Evolutionary conservation across 2,888 invertebrate genomes (phyloP), one percentile per base, ranked within the genome.

Genomic region (Lymantria monacha): DNA sequence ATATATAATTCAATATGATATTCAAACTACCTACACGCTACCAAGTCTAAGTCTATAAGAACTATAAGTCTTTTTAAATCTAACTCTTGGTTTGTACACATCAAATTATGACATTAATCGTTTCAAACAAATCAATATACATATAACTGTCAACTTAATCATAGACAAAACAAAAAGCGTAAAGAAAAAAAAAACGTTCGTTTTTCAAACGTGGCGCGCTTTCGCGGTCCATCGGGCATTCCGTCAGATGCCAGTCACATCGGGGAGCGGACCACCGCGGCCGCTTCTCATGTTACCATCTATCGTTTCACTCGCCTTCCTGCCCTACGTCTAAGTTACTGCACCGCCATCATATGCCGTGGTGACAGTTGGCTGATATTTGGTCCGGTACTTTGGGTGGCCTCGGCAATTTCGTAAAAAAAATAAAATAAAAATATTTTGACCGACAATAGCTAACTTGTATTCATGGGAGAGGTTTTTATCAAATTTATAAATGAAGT

Each of bases 211-310:
- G 83, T 82, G 83, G 79, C 86, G 81, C 88, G 83, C 87, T 87
- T 91, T 88, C 87, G 81, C 90, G 90, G 85, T 90, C 89, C 82
- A 90, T 87, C 87, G 87, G 87, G 87, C 90, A 87, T 91, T 81
- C 83, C 80, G 83, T 83, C 86, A 89, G 81, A 76, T 89, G 90
- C 90, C 90, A 87, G 83, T 91, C 87, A 88, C 66, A 63, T 69
- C 72, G 67, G 70, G 69, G 81, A 72, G 72, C 67, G 74, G 90
- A 91, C 90, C 90, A 91, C 90, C 90, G 79, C 80, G 85, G 77
- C 75, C 64, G 64, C 66, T 70, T 82, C 78, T 90, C 88, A 66
- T 48, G 85, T 90, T 89, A 87, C 90, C 80, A 72, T 88, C 88
- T 88, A 87, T 88, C 88, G 84, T 84, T 86, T 87, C 87, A 85